Base-by-base conservation (phyloP, 1,140 invertebrate species). In the Penaeus chinensis region DNA sequence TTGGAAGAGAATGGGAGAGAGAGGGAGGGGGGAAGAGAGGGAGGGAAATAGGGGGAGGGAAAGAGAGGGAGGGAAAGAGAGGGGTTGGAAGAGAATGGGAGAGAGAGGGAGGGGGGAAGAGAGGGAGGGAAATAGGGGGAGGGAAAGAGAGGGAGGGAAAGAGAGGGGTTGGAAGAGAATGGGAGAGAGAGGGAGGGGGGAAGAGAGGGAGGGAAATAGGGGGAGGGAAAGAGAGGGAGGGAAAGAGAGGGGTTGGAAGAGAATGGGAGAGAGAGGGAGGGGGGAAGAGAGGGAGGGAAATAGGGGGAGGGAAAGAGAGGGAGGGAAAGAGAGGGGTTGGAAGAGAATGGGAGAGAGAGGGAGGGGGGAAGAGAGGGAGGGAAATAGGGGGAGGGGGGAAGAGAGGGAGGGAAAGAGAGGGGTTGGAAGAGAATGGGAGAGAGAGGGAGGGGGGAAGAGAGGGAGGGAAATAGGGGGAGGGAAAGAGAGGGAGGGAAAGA, bases 261-360 rank as follows among this genome's bases (percentile, higher is more conserved):
- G 13, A 42, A 78, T 13, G 20, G 47, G 18, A 78, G 22, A 13
- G 18, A 32, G 22, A 32, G 4, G 22, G 47, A 16, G 42, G 7
- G 4, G 4, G 47, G 47, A 78, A 8, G 20, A 77, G 71, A 42
- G 71, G 18, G 22, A 24, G 8, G 71, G 47, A 32, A 42, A 32
- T 76, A 20, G 47, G 24, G 22, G 69, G 81, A 69, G 81, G 27
- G 81, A 82, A 65, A 82, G 81, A 82, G 81, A 82, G 81, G 54
- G 79, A 77, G 22, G 27, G 24, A 77, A 47, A 47, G 63, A 62
- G 61, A 27, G 18, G 54, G 19, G 18, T 7, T 13, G 54, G 4
- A 61, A 61, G 20, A 32, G 22, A 27, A 77, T 22, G 3, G 18
- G 74, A n/a, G 60, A 3, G 37, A 77, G 0, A 47, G 24, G 37